Evolutionary conservation across 2,797 vertebrate species (phyloP), one percentile per base, ranked within the genome.

Genomic region (Margarornis squamiger): DNA sequence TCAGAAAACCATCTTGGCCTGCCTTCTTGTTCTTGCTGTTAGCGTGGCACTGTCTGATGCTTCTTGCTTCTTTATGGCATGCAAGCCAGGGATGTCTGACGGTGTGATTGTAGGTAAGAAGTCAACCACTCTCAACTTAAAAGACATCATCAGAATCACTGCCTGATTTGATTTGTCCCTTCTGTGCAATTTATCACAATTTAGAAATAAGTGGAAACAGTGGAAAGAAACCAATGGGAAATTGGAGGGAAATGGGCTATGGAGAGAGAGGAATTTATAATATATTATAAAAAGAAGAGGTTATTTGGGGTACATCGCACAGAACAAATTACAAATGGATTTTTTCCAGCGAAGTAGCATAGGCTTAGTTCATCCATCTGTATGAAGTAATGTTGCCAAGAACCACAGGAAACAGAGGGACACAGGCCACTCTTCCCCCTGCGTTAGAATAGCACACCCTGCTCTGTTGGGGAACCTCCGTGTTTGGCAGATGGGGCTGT

Each of bases 1-100:
- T 46, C 79, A 97, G 95, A 97, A 93, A 24, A 38, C 51, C 30
- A 52, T 59, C 20, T 36, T 93, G 86, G 66, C 36, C 70, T 95
- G 73, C 70, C 86, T 95, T 58, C 54, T 96, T 49, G 54, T 59
- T 75, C 70, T 96, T 72, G 52, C 83, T 14, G 8, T 81, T 62
- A 73, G 36, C 0, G 5, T 90, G 62, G 36, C 70, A 17, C 21
- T 59, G 9, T 90, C 70, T 59, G 75, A 81, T 52, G 93, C 92
- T 34, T 7, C 5, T 30, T 96, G 94, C 66, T 3, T 2, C 62
- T 0, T 3, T 1, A 4, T 23, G 6, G 16, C 2, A 6, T 8
- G 75, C 12, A 32, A 45, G 13, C 41, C 65, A 43, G 78, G 12
- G 12, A 12, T 4, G 0, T 43, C 72, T 51, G 20, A 48, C 5